Percentiles rank a stretch among this genome's conserved stretches.
These are phyloP conservation scores for Tryphoninae sp. DNA, from an alignment of 2,888 invertebrate genomes.

Conservation along the genomic window DNA sequence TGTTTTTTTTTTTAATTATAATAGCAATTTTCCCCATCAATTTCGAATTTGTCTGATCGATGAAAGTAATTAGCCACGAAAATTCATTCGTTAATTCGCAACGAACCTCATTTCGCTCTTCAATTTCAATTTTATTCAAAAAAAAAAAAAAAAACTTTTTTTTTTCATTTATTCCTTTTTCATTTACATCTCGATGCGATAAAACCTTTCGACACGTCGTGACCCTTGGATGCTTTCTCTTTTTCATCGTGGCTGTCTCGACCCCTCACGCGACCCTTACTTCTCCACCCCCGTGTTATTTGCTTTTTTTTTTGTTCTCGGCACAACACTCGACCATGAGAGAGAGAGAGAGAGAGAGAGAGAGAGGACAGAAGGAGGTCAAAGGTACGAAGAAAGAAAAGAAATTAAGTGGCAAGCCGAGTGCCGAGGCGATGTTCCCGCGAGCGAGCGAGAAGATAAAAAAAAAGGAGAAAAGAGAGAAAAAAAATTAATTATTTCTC, in stretches of 20 bases:
- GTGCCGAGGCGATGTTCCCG: constrained; percentile 18
- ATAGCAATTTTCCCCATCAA: constrained; percentile 2
- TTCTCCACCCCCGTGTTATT: constrained; percentile 10
- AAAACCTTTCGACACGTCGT: constrained; percentile 11
- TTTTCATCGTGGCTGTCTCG: background rate
- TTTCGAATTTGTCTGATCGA: background rate
- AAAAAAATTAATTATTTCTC: constrained; percentile 65
- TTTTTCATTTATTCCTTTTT: background rate
- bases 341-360: constrained; percentile 1
- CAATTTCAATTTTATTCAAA: background rate
- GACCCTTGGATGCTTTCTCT: background rate
- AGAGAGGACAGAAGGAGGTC: constrained; percentile 1
- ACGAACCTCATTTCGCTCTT: too few species aligned
- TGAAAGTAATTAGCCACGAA: background rate
- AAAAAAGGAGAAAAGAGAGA: constrained; percentile 22
- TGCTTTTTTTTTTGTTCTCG: background rate
- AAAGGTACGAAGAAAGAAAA: constrained; percentile 11
- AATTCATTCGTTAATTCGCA: background rate
- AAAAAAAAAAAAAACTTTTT: too few species aligned
- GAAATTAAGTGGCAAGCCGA: constrained; percentile 38
- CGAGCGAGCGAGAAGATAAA: constrained; percentile 35
- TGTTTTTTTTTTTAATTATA: background rate
- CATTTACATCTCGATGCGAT: background rate
- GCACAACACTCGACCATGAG: background rate
- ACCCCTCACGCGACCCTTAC: background rate